Evolutionary conservation across 2,797 vertebrate species (phyloP).

Genomic region (Brachyalestes nurse): DNA sequence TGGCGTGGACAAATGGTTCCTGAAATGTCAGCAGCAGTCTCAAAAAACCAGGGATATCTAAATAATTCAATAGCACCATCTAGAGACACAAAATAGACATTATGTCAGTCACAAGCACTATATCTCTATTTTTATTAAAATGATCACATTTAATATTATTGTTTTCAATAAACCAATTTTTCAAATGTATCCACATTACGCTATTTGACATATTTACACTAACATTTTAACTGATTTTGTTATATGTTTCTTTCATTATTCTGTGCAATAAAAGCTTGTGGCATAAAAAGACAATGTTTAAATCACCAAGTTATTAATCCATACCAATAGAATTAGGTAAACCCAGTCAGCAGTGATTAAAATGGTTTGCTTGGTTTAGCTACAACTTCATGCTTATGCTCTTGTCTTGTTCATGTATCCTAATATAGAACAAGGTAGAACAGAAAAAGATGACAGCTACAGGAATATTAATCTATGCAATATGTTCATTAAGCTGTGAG

Average conservation of each 20-base stretch:
- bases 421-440: too few species aligned
- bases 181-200: background rate
- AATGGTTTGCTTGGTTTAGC: background rate
- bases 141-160: constrained; percentile 4
- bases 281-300: constrained; percentile 60
- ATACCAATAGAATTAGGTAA: background rate
- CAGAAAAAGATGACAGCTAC: too few species aligned
- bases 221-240: background rate
- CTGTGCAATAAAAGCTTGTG: constrained; percentile 57
- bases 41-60: background rate
- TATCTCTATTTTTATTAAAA: background rate
- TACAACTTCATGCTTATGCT: background rate
- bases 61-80: constrained; percentile 34
- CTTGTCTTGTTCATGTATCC: background rate
- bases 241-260: background rate
- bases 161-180: background rate
- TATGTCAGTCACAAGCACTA: background rate
- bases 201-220: background rate
- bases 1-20: background rate
- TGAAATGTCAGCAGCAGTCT: background rate
- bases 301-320: background rate
- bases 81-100: constrained; percentile 29
- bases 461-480: too few species aligned
- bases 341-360: background rate
- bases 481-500: too few species aligned